Evolutionary conservation across 2,797 vertebrate species (phyloP).

Genomic region (Cynodonichthys magdalenae): DNA sequence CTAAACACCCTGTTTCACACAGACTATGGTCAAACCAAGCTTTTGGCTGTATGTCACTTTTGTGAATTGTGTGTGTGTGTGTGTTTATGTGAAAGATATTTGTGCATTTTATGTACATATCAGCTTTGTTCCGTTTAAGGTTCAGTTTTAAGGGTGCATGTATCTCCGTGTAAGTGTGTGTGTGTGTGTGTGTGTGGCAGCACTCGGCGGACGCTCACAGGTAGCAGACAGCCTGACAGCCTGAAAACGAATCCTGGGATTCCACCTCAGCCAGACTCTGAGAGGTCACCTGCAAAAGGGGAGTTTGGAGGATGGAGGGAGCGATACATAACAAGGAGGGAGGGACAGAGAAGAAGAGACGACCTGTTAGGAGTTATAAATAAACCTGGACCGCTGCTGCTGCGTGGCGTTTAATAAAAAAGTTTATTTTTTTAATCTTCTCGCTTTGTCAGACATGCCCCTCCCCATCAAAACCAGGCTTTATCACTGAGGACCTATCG

Average conservation of each 20-base stretch:
- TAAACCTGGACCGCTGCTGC: conserved; percentile 11
- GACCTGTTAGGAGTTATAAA: conserved; percentile 55
- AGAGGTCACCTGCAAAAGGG: conserved; percentile 67
- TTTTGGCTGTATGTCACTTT: conserved; percentile 51
- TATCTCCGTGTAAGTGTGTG: conserved; percentile 21
- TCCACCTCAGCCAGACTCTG: conserved; percentile 71
- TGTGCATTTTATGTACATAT: conserved; percentile 76
- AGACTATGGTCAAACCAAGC: conserved; percentile 62
- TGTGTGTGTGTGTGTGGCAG: conserved; percentile 54
- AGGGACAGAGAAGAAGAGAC: conserved; percentile 56
- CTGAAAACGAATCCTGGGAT: conserved; percentile 75
- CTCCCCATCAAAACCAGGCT: conserved; percentile 40
- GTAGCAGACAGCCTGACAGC: conserved; percentile 76
- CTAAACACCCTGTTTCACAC: conserved; percentile 72
- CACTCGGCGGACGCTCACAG: conserved; percentile 72
- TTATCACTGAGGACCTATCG: conserved; percentile 33
- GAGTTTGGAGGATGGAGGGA: conserved; percentile 51
- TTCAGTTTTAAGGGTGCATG: conserved; percentile 43
- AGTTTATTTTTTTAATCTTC: conserved; percentile 49
- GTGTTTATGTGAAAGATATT: conserved; percentile 55
- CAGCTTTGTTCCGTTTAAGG: conserved; percentile 57
- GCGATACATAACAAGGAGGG: conserved; percentile 53
- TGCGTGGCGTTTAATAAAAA: too few relatives aligned
- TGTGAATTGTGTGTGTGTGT: conserved; percentile 49
- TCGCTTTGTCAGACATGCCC: conserved; percentile 62